These are phyloP conservation scores for Gobio gobio DNA, from an alignment of 2,113 vertebrate species.

Conservation along the genomic window DNA sequence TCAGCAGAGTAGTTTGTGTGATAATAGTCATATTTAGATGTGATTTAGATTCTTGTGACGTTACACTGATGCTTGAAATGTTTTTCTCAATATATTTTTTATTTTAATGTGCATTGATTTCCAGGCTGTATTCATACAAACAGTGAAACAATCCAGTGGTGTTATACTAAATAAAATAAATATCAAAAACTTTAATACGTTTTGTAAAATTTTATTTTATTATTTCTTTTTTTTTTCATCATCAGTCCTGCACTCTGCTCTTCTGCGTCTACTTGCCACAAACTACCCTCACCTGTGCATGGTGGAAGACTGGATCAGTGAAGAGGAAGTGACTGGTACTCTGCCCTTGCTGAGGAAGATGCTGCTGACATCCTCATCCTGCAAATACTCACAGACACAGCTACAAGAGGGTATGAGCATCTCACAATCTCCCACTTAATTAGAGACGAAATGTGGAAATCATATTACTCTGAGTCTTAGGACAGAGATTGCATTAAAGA, in stretches of 20 bases:
- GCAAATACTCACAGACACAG: constrained; percentile 89
- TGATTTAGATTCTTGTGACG: not conserved
- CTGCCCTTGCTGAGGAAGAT: constrained; percentile 89
- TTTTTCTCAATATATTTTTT: not conserved
- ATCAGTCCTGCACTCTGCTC: constrained; percentile 90
- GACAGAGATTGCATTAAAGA: not conserved
- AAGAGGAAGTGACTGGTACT: constrained; percentile 95
- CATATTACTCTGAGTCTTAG: not conserved
- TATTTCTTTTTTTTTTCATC: not conserved
- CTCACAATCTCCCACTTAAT: not conserved
- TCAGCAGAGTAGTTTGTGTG: not conserved
- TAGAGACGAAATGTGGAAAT: not conserved
- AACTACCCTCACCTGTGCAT: constrained; percentile 97
- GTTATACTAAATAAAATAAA: not conserved
- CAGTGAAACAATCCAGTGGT: not conserved
- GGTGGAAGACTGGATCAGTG: constrained; percentile 98
- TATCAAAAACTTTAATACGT: not conserved
- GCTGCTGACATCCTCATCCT: constrained; percentile 87
- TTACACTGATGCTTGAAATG: not conserved
- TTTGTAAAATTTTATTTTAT: not conserved
- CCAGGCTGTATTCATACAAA: not conserved
- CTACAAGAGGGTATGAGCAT: constrained; percentile 85
- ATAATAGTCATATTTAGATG: not conserved
- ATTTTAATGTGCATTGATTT: not conserved
- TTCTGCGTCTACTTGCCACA: constrained; percentile 93